These are phyloP conservation scores for Cydia pomonella DNA, from an alignment of 1,140 invertebrate genomes.

Conservation along the genomic window DNA sequence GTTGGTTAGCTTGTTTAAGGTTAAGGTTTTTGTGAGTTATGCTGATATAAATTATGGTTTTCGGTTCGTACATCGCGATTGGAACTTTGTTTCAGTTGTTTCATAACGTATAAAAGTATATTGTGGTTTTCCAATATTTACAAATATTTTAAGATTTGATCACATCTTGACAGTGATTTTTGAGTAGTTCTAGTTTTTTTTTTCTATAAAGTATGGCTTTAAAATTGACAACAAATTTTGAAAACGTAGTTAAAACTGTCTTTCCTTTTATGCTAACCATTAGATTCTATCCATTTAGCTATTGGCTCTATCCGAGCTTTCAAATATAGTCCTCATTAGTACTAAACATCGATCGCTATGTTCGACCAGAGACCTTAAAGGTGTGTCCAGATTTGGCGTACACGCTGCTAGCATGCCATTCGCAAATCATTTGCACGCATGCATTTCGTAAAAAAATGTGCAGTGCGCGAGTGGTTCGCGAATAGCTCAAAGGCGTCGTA, in stretches of 20 bases:
- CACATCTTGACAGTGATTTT: background rate
- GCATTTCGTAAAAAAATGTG: too few relatives aligned
- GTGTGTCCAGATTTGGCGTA: background rate
- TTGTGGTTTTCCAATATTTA: background rate
- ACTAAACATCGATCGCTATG: constrained; percentile 15
- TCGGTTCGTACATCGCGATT: constrained; percentile 3
- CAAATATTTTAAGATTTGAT: background rate
- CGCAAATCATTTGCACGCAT: too few relatives aligned
- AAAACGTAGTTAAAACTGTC: background rate
- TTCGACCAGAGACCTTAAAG: constrained; percentile 4
- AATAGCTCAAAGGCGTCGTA: too few relatives aligned
- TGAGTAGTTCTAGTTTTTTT: constrained; percentile 7
- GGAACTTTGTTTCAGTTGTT: background rate
- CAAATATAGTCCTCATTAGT: background rate
- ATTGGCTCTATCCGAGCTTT: background rate
- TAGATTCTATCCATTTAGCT: background rate
- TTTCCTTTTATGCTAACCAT: constrained; percentile 10
- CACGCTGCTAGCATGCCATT: too few relatives aligned
- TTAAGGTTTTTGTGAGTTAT: background rate
- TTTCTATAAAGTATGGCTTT: background rate
- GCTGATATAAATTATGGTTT: constrained; percentile 2
- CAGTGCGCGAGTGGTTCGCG: too few relatives aligned
- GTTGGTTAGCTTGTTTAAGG: background rate
- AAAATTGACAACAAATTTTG: background rate
- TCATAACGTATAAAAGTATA: background rate